These are phyloP conservation scores for Tetranychus urticae DNA, from an alignment of 1,140 invertebrate genomes.

Conservation along the genomic window DNA sequence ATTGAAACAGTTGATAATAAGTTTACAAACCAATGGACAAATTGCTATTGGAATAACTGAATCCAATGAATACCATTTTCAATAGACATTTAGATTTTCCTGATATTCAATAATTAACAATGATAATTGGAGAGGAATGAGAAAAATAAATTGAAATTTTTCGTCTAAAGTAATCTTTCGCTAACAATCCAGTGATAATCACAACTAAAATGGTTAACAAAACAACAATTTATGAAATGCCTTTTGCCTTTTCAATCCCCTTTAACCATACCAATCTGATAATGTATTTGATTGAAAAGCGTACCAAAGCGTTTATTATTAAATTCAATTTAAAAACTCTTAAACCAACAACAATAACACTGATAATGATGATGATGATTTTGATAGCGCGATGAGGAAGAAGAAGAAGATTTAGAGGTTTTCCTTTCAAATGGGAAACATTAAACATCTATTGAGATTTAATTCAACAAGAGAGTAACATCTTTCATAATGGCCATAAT, in stretches of 20 bases:
- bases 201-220: not conserved
- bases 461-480: not conserved
- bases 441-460: too few species aligned
- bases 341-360: not conserved
- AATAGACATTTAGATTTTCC: too few species aligned
- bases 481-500: not conserved
- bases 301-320: not conserved
- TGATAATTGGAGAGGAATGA: not conserved
- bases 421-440: too few species aligned
- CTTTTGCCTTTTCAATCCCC: not conserved
- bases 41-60: too few species aligned
- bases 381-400: not conserved
- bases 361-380: not conserved
- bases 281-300: not conserved
- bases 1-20: too few species aligned
- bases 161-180: not conserved
- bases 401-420: not conserved
- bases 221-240: not conserved
- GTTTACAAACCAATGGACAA: too few species aligned
- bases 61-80: too few species aligned
- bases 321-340: not conserved
- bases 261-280: not conserved
- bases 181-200: not conserved
- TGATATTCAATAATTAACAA: not conserved
- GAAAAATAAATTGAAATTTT: not conserved